phyloP scores from a whole-genome alignment of 1,140 invertebrate genomes.

The Stegodyphus mimosarum region DNA sequence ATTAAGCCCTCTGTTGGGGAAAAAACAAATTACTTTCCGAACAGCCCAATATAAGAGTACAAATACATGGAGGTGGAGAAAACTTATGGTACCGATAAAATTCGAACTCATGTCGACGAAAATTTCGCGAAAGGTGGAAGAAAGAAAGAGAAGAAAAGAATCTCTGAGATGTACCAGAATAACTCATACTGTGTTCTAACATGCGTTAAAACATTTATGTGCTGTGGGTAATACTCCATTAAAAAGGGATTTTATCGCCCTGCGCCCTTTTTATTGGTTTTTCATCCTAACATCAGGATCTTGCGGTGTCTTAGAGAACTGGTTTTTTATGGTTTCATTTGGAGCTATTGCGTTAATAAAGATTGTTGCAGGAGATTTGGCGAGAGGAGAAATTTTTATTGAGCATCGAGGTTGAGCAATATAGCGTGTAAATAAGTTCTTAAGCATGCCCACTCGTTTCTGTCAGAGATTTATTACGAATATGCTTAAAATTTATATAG shows the following conservation, averaged over 20 bases:
- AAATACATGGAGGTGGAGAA: too few species aligned
- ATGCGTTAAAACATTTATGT: too few species aligned
- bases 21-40: too few species aligned
- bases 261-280: constrained; percentile 5
- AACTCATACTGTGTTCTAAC: too few species aligned
- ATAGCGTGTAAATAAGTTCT: not conserved
- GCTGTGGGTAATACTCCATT: too few species aligned
- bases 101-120: too few species aligned
- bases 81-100: too few species aligned
- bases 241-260: constrained; percentile 15
- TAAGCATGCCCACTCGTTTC: not conserved
- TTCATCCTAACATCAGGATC: constrained; percentile 10
- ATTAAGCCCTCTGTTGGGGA: too few species aligned
- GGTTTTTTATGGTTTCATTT: not conserved
- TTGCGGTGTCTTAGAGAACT: not conserved
- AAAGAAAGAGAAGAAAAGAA: too few species aligned
- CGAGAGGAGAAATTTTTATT: constrained; percentile 3
- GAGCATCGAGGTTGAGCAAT: not conserved
- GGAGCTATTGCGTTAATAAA: not conserved
- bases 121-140: too few species aligned
- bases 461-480: not conserved
- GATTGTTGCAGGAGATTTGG: constrained; percentile 8
- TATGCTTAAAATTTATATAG: constrained; percentile 4
- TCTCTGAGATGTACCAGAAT: too few species aligned
- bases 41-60: too few species aligned